These are phyloP conservation scores for Caenorhabditis virilis DNA, from an alignment of 2,888 invertebrate genomes.

Conservation along the genomic window DNA sequence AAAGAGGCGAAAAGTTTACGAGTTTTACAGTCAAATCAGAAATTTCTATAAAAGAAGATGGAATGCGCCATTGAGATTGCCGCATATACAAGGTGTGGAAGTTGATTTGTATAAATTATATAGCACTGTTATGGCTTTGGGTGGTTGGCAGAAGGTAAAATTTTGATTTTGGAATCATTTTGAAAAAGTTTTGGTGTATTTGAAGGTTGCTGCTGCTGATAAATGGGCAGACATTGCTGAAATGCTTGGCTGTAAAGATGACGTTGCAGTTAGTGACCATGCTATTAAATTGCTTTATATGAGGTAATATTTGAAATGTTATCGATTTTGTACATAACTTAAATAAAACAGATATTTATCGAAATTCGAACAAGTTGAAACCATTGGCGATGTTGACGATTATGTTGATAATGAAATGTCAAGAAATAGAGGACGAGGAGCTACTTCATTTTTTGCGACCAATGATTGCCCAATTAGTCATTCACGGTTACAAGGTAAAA, in stretches of 20 bases:
- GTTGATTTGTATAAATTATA: conserved; percentile 91
- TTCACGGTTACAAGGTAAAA: conserved; percentile 22
- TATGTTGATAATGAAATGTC: conserved; percentile 49
- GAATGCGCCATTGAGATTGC: conserved; percentile 73
- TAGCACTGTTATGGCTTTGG: conserved; percentile 85
- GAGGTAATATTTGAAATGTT: conserved; percentile 38
- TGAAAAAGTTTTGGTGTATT: conserved; percentile 1
- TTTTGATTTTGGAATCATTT: conserved; percentile 1
- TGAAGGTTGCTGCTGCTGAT: conserved; percentile 51
- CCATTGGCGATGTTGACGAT: conserved; percentile 60
- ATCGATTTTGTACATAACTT: neutral
- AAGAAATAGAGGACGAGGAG: conserved; percentile 34
- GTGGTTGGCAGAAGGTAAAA: conserved; percentile 90
- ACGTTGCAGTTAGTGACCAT: conserved; percentile 86
- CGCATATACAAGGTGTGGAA: conserved; percentile 85
- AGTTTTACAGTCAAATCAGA: conserved; percentile 60
- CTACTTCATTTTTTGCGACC: conserved; percentile 51
- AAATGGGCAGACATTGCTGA: conserved; percentile 64
- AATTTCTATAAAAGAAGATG: conserved; percentile 70
- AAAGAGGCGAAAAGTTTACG: conserved; percentile 73
- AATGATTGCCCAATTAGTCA: conserved; percentile 58
- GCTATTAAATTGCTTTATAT: conserved; percentile 75
- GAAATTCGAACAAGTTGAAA: conserved; percentile 64
- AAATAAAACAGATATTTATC: conserved; percentile 44
- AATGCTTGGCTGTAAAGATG: conserved; percentile 75